phyloP scores from a whole-genome alignment of 2,888 invertebrate species.

The Blera fallax region DNA sequence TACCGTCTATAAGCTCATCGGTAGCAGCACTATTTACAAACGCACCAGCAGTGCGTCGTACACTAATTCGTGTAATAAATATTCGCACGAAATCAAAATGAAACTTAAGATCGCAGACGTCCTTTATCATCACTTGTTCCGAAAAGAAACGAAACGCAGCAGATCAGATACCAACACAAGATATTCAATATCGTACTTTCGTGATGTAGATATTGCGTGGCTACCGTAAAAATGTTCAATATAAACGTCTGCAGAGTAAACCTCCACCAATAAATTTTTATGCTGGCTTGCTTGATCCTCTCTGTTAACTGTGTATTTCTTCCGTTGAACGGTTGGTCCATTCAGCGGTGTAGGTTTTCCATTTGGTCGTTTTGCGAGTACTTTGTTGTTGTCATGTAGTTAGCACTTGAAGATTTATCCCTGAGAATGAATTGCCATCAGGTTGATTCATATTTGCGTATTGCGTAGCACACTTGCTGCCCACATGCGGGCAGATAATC shows the following conservation, averaged over 20 bases:
- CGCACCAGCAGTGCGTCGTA: constrained; percentile 77
- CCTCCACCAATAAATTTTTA: constrained; percentile 50
- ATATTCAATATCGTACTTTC: constrained; percentile 63
- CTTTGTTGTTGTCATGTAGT: constrained; percentile 82
- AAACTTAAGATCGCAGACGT: constrained; percentile 75
- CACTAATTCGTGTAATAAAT: constrained; percentile 81
- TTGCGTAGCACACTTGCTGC: constrained; percentile 63
- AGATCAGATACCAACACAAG: constrained; percentile 55
- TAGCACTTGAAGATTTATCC: constrained; percentile 82
- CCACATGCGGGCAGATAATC: constrained; percentile 60
- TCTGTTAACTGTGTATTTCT: constrained; percentile 28
- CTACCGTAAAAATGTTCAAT: constrained; percentile 66
- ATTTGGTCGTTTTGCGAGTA: constrained; percentile 75
- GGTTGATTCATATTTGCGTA: constrained; percentile 75
- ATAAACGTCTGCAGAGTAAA: constrained; percentile 58
- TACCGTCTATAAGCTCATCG: constrained; percentile 13
- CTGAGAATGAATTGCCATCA: constrained; percentile 81
- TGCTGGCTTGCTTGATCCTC: constrained; percentile 12
- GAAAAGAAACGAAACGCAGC: constrained; percentile 18
- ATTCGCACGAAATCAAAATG: constrained; percentile 80
- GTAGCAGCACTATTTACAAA: constrained; percentile 73
- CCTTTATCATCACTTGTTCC: constrained; percentile 61
- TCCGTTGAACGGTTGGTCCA: constrained; percentile 75
- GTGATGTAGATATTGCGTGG: constrained; percentile 64
- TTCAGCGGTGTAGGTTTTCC: constrained; percentile 70